These are phyloP conservation scores for Ranitomeya variabilis DNA, from an alignment of 2,113 vertebrate genomes.

Conservation along the genomic window DNA sequence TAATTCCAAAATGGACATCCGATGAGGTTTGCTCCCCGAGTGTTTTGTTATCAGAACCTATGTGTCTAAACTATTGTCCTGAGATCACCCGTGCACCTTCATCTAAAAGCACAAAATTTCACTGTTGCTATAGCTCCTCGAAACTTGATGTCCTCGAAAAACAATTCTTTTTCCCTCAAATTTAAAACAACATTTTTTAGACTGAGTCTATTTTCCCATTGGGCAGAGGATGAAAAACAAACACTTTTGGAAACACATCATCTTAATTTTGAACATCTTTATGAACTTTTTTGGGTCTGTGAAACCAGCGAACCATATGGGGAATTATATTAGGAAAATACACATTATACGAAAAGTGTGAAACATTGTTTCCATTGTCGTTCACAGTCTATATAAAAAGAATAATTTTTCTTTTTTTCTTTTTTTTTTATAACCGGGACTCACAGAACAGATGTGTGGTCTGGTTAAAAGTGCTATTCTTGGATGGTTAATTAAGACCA, in stretches of 20 bases:
- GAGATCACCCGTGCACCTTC: background rate
- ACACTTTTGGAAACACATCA: conserved; percentile 35
- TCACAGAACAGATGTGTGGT: conserved; percentile 32
- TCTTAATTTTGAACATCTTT: conserved; percentile 41
- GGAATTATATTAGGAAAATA: conserved; percentile 17
- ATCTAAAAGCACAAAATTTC: background rate
- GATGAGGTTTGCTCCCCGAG: background rate
- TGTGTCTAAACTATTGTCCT: background rate
- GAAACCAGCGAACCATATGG: conserved; percentile 16
- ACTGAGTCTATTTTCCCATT: conserved; percentile 21
- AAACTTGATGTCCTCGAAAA: background rate
- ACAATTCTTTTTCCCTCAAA: background rate
- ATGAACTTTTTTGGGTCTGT: conserved; percentile 33
- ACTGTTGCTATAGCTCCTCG: conserved; percentile 5
- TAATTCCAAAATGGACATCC: background rate
- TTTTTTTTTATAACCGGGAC: background rate
- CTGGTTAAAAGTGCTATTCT: background rate
- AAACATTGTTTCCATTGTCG: conserved; percentile 33
- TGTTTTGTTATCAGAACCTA: background rate
- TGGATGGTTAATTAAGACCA: conserved; percentile 28
- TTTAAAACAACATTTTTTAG: background rate
- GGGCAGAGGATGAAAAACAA: conserved; percentile 35
- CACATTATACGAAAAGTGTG: conserved; percentile 27
- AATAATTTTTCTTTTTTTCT: conserved; percentile 1
- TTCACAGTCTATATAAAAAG: background rate